Conservation (phyloP, 2,888 invertebrate species). For the Phlogophora meticulosa region DNA sequence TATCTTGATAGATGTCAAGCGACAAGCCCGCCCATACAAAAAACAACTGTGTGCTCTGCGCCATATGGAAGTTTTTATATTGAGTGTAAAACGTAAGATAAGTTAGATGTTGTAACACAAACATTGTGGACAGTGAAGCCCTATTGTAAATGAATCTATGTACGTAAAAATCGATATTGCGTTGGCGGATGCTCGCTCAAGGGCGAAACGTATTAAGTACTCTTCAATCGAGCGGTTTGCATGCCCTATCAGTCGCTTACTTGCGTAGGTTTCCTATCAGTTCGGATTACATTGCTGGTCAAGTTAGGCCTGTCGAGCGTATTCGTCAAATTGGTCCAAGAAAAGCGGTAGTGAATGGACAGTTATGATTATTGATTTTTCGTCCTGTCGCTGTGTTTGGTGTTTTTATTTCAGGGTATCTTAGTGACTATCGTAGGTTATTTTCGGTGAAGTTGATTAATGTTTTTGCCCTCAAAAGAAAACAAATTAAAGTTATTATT, state of each 20-base stretch:
- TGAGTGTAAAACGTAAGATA: constrained; percentile 61
- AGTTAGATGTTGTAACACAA: constrained; percentile 66
- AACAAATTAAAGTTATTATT: neutral
- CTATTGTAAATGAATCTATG: constrained; percentile 85
- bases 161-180: constrained; percentile 88
- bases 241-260: constrained; percentile 52
- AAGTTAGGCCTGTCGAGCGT: neutral
- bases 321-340: neutral
- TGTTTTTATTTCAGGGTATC: constrained; percentile 29
- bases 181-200: constrained; percentile 85
- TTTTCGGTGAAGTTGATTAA: constrained; percentile 19
- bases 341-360: neutral
- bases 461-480: neutral
- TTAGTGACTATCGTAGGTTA: constrained; percentile 23
- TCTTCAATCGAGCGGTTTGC: constrained; percentile 68
- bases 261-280: constrained; percentile 32
- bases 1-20: constrained; percentile 59
- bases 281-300: constrained; percentile 23
- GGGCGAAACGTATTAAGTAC: constrained; percentile 77
- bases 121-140: constrained; percentile 83
- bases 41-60: constrained; percentile 50
- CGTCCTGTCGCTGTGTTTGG: constrained; percentile 1
- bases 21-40: constrained; percentile 27
- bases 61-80: constrained; percentile 68
- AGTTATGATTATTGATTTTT: constrained; percentile 26